Base-by-base conservation (phyloP, 35 echinoderm and acorn worm species). In the Eucidaris tribuloides region DNA sequence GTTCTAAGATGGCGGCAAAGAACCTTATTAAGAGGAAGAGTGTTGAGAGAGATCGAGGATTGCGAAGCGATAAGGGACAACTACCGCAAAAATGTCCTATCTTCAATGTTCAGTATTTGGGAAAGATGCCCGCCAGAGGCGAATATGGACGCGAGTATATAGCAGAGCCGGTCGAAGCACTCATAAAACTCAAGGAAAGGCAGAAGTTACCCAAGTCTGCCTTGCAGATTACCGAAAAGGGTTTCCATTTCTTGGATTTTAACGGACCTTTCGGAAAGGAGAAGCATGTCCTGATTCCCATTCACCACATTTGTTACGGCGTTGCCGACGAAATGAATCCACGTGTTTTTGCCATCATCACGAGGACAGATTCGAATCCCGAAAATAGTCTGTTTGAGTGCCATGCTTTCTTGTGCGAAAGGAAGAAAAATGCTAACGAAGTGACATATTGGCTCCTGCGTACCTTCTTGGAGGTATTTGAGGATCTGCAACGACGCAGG, bases 201-300 rank as follows among this genome's bases (percentile, higher is more conserved):
- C 77, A 86, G 18, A 90, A 82, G 45, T 63, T 85, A 34, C 87
- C 86, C 0, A 86, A 90, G 30, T 90, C 83, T 0, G 84, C 83
- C 30, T 54, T 99, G 22, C 85, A 92, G 35, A 92, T 99, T 15
- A 83, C 96, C 30, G 86, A 87, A 65, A 93, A 87, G 45, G 96
- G 96, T 5, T 99, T 99, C 78, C 96, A 99, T 66, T 99, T 99
- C 59, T 59, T 99, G 22, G 96, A 93, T 65, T 78, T 82, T 5
- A 86, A 99, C 57, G 96, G 96, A 54, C 86, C 96, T 0, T 99
- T 99, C 65, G 96, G 96, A 27, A 99, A 99, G 61, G 96, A 93
- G 46, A 99, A 93, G 35, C 96, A 99, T 58, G 91, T 99, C 42
- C 45, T 99, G 5, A 99, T 99, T 70, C 96, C 96, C 19, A 86